Conservation (phyloP, 2,797 vertebrate species). For the Hoplostethus mediterraneus region DNA sequence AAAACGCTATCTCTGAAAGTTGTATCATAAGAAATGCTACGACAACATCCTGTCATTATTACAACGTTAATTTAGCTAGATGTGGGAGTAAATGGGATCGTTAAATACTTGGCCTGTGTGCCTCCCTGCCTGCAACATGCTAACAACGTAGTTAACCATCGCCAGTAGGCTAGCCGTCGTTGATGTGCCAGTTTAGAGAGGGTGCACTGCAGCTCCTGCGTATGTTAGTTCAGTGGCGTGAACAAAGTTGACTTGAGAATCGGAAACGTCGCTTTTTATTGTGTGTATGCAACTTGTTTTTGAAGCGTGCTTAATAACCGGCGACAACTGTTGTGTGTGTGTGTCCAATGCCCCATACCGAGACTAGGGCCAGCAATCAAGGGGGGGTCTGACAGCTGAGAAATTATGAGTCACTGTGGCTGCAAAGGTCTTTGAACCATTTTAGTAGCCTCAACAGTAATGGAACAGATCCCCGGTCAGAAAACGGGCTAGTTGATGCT, state of each 20-base stretch:
- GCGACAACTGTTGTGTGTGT: background rate
- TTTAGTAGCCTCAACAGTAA: background rate
- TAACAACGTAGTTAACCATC: constrained; percentile 12
- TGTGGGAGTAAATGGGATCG: background rate
- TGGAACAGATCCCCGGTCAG: background rate
- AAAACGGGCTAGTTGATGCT: background rate
- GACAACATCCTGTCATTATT: background rate
- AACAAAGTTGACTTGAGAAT: background rate
- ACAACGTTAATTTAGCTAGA: rapidly evolving
- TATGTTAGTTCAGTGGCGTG: background rate
- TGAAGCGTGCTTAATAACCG: too few species aligned
- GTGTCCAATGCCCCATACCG: background rate
- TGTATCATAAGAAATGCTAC: background rate
- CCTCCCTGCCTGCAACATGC: constrained; percentile 12
- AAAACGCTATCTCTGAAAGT: background rate
- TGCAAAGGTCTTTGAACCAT: background rate
- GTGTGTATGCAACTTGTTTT: too few species aligned
- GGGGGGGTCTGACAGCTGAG: background rate
- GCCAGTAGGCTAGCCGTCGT: background rate
- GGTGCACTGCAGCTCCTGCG: constrained; percentile 25
- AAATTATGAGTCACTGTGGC: background rate
- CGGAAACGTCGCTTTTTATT: too few species aligned
- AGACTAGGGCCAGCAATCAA: background rate
- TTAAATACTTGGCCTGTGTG: background rate
- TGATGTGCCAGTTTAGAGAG: background rate